These are phyloP conservation scores for Cantharis flavilabris DNA, from an alignment of 2,888 invertebrate species.

Conservation along the genomic window DNA sequence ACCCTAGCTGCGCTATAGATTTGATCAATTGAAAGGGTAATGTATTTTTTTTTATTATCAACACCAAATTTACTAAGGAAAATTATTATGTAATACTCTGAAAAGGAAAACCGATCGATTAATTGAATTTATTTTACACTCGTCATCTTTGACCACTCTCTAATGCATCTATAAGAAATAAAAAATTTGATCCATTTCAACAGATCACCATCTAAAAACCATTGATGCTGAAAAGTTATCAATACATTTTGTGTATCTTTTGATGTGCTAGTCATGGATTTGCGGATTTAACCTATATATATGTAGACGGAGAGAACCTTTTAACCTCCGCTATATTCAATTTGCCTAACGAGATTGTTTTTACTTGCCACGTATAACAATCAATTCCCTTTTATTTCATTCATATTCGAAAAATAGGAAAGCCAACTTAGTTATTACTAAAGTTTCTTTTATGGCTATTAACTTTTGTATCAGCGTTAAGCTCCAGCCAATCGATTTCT, in stretches of 20 bases:
- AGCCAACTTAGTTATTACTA: not conserved
- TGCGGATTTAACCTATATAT: not conserved
- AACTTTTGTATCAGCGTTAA: not conserved
- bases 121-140: not conserved
- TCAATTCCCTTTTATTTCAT: not conserved
- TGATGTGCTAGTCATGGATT: not conserved
- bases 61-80: not conserved
- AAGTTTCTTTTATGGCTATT: not conserved
- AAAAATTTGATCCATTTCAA: not conserved
- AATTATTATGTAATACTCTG: not conserved
- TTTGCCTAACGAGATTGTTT: not conserved
- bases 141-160: not conserved
- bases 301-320: not conserved
- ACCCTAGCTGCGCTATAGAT: not conserved
- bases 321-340: not conserved
- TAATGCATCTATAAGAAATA: not conserved
- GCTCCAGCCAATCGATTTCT: not conserved
- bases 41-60: not conserved
- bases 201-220: not conserved
- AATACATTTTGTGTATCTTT: not conserved
- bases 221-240: not conserved
- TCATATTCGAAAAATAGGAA: not conserved
- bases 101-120: not conserved
- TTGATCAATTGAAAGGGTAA: not conserved
- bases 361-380: not conserved